Percentiles rank a stretch among this genome's conserved stretches.
phyloP scores from a whole-genome alignment of 2,888 invertebrate species.

The Caradrina clavipalpis region DNA sequence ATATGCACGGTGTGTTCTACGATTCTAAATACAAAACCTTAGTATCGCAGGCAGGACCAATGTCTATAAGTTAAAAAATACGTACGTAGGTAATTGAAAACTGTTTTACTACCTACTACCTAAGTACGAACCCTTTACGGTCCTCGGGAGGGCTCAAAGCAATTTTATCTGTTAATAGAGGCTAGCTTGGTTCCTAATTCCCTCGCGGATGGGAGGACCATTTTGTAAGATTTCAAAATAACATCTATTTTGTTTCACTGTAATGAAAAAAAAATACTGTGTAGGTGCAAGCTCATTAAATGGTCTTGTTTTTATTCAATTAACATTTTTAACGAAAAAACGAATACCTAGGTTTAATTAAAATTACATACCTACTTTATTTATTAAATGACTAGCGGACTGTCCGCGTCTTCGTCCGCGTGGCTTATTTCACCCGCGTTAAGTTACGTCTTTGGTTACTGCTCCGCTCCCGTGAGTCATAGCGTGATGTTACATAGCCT shows the following conservation, averaged over 20 bases:
- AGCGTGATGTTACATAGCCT: no score
- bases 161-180: slow-evolving; percentile 7
- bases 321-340: slow-evolving; percentile 3
- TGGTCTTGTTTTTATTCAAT: slow-evolving; percentile 14
- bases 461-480: no score
- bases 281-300: not conserved
- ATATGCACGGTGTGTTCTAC: not conserved
- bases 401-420: no score
- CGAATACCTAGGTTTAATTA: not conserved
- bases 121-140: not conserved
- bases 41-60: not conserved
- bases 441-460: no score
- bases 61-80: not conserved
- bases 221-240: slow-evolving; percentile 4
- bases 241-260: not conserved
- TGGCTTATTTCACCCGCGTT: no score
- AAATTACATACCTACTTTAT: not conserved
- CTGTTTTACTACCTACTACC: not conserved
- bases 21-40: not conserved
- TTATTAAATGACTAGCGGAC: not conserved
- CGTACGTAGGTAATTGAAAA: not conserved
- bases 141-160: not conserved
- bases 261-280: not conserved
- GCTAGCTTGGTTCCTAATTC: not conserved
- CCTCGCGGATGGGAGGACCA: not conserved